Base-by-base conservation (phyloP, 2,113 vertebrate genomes). In the Prietella phreatophila region DNA sequence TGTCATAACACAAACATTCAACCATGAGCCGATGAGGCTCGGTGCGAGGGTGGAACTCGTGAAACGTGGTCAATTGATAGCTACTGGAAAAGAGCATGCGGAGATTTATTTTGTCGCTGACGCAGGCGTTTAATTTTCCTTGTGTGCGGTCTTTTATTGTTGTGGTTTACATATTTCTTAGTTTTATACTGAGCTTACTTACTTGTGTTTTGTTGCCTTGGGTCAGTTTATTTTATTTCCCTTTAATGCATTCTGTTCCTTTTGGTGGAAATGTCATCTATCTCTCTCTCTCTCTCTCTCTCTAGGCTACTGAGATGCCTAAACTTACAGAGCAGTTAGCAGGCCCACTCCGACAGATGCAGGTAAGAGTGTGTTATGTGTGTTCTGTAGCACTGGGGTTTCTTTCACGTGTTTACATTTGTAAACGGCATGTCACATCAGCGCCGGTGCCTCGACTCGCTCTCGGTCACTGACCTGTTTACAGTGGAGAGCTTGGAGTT, bases 261-360 rank as follows among this genome's bases (percentile, higher is more conserved):
- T 33, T 30, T 63, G 60, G 25, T 67, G 13, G 63, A 67, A 71
- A 71, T 71, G 67, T 10, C 17, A 22, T n/a, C 61, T 53, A 33
- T 73, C 19, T 75, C 13, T 36, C 15, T 69, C 39, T 71, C 10
- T 60, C 9, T 56, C 33, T 63, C 42, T 67, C 7, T 56, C 5
- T 30, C 10, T 91, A 99, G 98, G 98, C 97, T 67, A 98, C 94
- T 53, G 98, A 99, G 95, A 97, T 99, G 97, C 98, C 98, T 20
- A 99, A 97, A 86, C 88, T 99, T 90, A 99, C 98, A 0, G 98
- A 99, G 86, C 97, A 99, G 14, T 93, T 99, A 33, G 98, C 98
- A 2, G 98, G 97, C 42, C 98, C 98, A 0, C 95, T 99, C 86
- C 96, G 98, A 75, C 98, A 99, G 89, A 99, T 99, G 98, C 98